Evolutionary conservation across 2,888 invertebrate genomes (phyloP), one percentile per base, ranked within the genome.

Genomic region (Hyposoter didymator): DNA sequence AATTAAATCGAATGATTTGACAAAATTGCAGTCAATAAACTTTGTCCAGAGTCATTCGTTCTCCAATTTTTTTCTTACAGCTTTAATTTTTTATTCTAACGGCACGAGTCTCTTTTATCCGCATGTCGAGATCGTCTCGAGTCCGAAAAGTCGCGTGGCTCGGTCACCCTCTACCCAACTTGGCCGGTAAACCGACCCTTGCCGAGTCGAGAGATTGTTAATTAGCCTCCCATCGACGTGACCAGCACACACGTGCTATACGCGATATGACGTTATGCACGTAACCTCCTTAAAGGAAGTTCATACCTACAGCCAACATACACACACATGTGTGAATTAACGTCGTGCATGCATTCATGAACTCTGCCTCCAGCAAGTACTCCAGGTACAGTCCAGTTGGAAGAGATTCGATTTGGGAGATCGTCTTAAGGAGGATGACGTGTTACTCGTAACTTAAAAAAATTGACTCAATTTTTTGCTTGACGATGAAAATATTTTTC

Each of bases 1-100:
- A 82, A 88, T 88, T 87, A 87, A 84, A 86, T 80, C 78, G 59
- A 49, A 86, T 88, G 88, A 88, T 88, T 87, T 73, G 83, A 82
- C 85, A 74, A 84, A 70, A 79, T 55, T 72, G 52, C 52, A 59
- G 7, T 72, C 35, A 45, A 74, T 45, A 35, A 43, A 43, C 14
- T 52, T 28, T 64, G n/a, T 39, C 47, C 39, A 45, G 43, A 69
- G 55, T 59, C 28, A 32, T 10, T 43, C 67, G 35, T 82, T 78
- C 45, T 66, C 72, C 64, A 39, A 39, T 67, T 43, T 49, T 32
- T 45, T 6, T 35, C 52, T 22, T n/a, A n/a, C n/a, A 35, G 22
- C 22, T 28, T 28, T 14, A 62, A 59, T 70, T 59, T 74, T 49
- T 45, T n/a, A n/a, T n/a, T 84, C 43, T 49, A 64, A 67, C 49